phyloP scores from a whole-genome alignment of 1,140 invertebrate genomes.

The Neodiprion lecontei region DNA sequence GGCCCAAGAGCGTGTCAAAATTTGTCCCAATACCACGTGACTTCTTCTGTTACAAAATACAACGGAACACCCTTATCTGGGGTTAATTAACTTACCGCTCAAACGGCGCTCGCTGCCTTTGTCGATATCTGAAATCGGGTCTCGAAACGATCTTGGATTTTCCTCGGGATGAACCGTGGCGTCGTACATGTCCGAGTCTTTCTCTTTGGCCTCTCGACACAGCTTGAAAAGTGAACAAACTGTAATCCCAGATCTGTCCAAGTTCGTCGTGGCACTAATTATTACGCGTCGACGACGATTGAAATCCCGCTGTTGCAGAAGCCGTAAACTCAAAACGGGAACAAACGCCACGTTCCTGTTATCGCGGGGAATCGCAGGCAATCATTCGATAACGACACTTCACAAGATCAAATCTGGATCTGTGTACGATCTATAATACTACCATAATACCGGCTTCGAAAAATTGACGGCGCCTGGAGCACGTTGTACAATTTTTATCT shows the following conservation, averaged over 20 bases:
- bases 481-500: no score
- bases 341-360: no score
- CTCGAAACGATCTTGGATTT: not conserved
- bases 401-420: no score
- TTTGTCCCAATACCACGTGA: no score
- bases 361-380: not conserved
- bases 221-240: constrained; percentile 16
- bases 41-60: no score
- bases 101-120: not conserved
- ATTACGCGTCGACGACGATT: not conserved
- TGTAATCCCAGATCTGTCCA: not conserved
- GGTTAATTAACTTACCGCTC: not conserved
- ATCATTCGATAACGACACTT: no score
- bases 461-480: no score
- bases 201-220: not conserved
- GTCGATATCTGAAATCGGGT: not conserved
- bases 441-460: no score
- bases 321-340: not conserved
- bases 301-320: not conserved
- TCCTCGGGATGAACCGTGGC: not conserved
- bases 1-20: no score
- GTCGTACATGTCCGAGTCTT: not conserved
- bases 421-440: no score
- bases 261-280: not conserved
- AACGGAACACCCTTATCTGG: no score